These are phyloP conservation scores for Drosophila leonis DNA, from an alignment of 2,888 invertebrate species.

Conservation along the genomic window DNA sequence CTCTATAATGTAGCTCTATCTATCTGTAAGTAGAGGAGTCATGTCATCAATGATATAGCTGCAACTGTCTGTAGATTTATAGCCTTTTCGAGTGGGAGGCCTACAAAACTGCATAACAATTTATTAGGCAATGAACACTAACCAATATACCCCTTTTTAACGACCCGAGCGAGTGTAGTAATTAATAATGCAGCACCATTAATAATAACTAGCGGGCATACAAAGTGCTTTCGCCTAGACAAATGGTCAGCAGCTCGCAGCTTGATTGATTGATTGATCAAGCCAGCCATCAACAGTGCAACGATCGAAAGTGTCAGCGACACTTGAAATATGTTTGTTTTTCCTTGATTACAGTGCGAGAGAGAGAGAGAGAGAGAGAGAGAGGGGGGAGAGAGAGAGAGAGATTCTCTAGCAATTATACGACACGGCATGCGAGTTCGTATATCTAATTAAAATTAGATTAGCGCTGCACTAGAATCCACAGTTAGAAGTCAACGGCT, in stretches of 20 bases:
- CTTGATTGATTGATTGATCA: slow-evolving; percentile 56
- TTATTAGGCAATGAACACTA: neutral
- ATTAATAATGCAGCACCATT: slow-evolving; percentile 69
- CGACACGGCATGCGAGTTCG: neutral
- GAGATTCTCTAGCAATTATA: slow-evolving; percentile 11
- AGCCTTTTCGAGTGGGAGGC: no score
- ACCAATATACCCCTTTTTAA: neutral
- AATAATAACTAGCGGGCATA: slow-evolving; percentile 51
- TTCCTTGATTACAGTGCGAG: slow-evolving; percentile 6
- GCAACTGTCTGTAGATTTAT: no score
- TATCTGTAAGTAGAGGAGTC: no score
- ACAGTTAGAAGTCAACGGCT: slow-evolving; percentile 36
- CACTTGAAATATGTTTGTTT: slow-evolving; percentile 59
- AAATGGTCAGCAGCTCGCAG: slow-evolving; percentile 35
- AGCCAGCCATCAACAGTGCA: slow-evolving; percentile 31
- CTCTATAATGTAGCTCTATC: no score
- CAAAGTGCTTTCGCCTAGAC: slow-evolving; percentile 49
- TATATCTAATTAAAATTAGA: slow-evolving; percentile 67
- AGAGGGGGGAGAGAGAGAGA: neutral
- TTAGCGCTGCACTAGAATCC: slow-evolving; percentile 28
- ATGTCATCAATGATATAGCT: no score
- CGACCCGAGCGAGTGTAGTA: slow-evolving; percentile 6
- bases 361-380: neutral
- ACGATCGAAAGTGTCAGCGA: slow-evolving; percentile 38
- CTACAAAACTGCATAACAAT: no score